Evolutionary conservation across 2,888 invertebrate species (phyloP).

Genomic region (Leptinotarsa haldemani): DNA sequence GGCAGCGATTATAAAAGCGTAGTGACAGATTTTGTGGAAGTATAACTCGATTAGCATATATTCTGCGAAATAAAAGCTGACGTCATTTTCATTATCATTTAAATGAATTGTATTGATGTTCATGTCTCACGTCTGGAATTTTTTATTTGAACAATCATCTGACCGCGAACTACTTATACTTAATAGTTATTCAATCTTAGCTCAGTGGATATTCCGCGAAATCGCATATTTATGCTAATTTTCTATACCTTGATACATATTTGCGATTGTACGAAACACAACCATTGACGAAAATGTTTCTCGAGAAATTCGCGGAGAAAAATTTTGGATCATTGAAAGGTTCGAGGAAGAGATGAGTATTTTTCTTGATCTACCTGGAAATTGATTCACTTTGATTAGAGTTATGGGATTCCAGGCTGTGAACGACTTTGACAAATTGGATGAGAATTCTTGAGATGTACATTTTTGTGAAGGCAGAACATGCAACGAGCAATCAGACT

Average conservation of each 20-base stretch:
- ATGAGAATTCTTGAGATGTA: neutral
- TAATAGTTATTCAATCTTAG: slow-evolving; percentile 10
- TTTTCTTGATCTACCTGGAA: neutral
- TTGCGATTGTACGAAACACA: neutral
- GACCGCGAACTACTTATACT: slow-evolving; percentile 34
- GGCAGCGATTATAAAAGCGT: no score
- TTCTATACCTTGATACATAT: slow-evolving; percentile 10
- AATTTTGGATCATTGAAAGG: neutral
- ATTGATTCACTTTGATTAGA: slow-evolving; percentile 1
- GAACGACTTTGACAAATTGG: neutral
- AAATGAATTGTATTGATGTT: slow-evolving; percentile 29
- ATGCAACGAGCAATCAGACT: neutral
- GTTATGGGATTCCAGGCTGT: neutral
- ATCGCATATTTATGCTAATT: slow-evolving; percentile 25
- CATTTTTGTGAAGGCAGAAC: slow-evolving; percentile 10
- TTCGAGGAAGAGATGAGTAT: neutral
- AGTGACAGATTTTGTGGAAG: slow-evolving; percentile 13
- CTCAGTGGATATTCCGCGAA: slow-evolving; percentile 11
- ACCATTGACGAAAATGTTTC: neutral
- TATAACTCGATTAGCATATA: slow-evolving; percentile 4
- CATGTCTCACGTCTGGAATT: slow-evolving; percentile 27
- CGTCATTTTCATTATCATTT: slow-evolving; percentile 18
- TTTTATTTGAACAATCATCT: slow-evolving; percentile 30
- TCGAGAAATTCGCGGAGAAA: neutral
- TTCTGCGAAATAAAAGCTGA: slow-evolving; percentile 1